Evolutionary conservation across 2,888 invertebrate species (phyloP).

Genomic region (Orchesellides sinensis): DNA sequence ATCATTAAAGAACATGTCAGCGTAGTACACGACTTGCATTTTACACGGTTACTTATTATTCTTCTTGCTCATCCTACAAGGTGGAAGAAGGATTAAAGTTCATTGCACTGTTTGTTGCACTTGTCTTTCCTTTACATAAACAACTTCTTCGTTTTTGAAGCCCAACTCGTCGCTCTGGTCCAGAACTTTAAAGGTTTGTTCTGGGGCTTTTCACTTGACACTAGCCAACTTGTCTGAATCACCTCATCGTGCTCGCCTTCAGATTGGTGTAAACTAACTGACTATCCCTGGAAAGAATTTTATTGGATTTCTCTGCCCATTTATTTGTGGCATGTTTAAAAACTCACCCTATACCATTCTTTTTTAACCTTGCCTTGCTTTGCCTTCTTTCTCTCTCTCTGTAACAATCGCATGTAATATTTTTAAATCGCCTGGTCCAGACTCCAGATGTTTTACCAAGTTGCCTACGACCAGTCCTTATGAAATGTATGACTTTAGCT

Average conservation of each 20-base stretch:
- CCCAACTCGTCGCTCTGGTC: slow-evolving; percentile 27
- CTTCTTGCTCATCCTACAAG: slow-evolving; percentile 41
- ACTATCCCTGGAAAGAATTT: neutral
- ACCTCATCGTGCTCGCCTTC: neutral
- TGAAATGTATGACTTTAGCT: too few species aligned
- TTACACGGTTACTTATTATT: slow-evolving; percentile 19
- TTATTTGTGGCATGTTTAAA: neutral
- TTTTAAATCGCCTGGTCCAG: too few species aligned
- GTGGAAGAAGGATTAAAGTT: slow-evolving; percentile 56
- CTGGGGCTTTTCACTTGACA: slow-evolving; percentile 5
- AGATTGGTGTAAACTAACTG: neutral
- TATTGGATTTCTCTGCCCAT: neutral
- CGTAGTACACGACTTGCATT: slow-evolving; percentile 23
- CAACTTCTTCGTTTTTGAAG: slow-evolving; percentile 25
- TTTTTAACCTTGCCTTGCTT: too few species aligned
- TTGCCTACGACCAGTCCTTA: too few species aligned
- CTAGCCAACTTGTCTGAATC: neutral
- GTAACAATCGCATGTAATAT: too few species aligned
- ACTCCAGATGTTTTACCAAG: too few species aligned
- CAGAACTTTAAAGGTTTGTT: slow-evolving; percentile 31
- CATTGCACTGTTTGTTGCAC: slow-evolving; percentile 58
- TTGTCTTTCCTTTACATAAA: slow-evolving; percentile 41
- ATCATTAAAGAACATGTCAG: slow-evolving; percentile 19
- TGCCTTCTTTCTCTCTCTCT: too few species aligned
- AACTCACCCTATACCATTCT: neutral